These are phyloP conservation scores for Meandrusa payeni DNA, from an alignment of 2,888 invertebrate species.

Conservation along the genomic window DNA sequence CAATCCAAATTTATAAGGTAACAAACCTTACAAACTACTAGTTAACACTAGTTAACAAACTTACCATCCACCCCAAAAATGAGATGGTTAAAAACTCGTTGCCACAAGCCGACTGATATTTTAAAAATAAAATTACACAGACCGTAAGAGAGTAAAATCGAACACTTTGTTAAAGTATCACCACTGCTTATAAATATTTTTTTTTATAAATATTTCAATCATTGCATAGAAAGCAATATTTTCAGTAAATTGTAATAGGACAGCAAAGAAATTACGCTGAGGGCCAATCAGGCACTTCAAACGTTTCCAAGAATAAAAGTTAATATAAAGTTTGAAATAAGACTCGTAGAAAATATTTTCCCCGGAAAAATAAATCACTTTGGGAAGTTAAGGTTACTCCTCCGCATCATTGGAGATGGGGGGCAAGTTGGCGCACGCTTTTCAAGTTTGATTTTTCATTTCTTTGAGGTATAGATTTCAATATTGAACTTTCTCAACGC, in stretches of 20 bases:
- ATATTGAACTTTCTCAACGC: slow-evolving; percentile 72
- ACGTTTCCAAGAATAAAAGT: slow-evolving; percentile 27
- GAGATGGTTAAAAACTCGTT: too few relatives aligned
- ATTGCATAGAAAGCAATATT: background rate
- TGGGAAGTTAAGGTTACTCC: slow-evolving; percentile 60
- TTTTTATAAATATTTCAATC: too few relatives aligned
- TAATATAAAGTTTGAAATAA: slow-evolving; percentile 22
- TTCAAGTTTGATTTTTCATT: slow-evolving; percentile 65
- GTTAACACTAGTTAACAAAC: too few relatives aligned
- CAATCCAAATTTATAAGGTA: too few relatives aligned
- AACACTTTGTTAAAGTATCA: too few relatives aligned
- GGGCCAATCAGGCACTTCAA: slow-evolving; percentile 55
- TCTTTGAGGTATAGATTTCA: slow-evolving; percentile 70
- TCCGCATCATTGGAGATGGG: slow-evolving; percentile 57
- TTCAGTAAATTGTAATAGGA: slow-evolving; percentile 3
- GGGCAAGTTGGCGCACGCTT: slow-evolving; percentile 61
- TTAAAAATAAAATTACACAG: too few relatives aligned
- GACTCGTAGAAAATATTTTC: slow-evolving; percentile 52
- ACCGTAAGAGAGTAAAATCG: too few relatives aligned
- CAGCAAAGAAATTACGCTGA: slow-evolving; percentile 37
- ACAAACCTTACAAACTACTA: too few relatives aligned
- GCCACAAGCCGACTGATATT: too few relatives aligned
- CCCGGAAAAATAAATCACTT: slow-evolving; percentile 71
- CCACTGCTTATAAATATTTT: too few relatives aligned
- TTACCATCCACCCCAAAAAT: too few relatives aligned